Conservation (phyloP, 2,113 vertebrate species). For the Ciconia maguari region DNA sequence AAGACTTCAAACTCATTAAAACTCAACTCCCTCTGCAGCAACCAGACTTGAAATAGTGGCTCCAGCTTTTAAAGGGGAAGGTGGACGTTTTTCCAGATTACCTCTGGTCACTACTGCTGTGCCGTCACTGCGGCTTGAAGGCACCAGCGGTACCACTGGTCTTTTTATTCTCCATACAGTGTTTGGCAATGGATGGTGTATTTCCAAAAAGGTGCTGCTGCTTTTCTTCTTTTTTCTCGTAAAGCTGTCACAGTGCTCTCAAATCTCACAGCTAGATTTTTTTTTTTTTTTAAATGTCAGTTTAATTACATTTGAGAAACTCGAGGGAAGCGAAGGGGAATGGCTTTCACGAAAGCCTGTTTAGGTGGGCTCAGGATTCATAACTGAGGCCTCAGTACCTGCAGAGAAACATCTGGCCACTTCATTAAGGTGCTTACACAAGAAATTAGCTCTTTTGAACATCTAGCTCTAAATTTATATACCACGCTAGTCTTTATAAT, state of each 20-base stretch:
- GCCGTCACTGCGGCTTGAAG: not conserved
- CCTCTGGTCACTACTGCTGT: not conserved
- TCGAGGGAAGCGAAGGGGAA: fast-evolving
- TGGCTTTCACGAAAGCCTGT: not conserved
- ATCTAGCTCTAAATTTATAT: not conserved
- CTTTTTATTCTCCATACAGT: not conserved
- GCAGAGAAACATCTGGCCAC: not conserved
- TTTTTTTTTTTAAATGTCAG: not conserved
- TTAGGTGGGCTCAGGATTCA: not conserved
- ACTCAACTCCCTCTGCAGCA: not conserved
- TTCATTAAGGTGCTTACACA: not conserved
- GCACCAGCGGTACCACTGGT: not conserved
- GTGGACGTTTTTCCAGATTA: not conserved
- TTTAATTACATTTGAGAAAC: not conserved
- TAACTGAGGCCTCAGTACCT: not conserved
- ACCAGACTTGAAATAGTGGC: not conserved
- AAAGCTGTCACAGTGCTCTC: not conserved
- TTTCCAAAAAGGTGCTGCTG: not conserved
- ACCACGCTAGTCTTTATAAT: not conserved
- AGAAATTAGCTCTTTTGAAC: not conserved
- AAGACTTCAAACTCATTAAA: not conserved
- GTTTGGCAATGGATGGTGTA: not conserved
- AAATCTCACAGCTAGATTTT: not conserved
- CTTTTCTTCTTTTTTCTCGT: not conserved
- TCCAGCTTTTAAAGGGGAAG: not conserved